Evolutionary conservation across 2,888 invertebrate species (phyloP), one percentile per base, ranked within the genome.

Genomic region (Pediacus dermestoides): DNA sequence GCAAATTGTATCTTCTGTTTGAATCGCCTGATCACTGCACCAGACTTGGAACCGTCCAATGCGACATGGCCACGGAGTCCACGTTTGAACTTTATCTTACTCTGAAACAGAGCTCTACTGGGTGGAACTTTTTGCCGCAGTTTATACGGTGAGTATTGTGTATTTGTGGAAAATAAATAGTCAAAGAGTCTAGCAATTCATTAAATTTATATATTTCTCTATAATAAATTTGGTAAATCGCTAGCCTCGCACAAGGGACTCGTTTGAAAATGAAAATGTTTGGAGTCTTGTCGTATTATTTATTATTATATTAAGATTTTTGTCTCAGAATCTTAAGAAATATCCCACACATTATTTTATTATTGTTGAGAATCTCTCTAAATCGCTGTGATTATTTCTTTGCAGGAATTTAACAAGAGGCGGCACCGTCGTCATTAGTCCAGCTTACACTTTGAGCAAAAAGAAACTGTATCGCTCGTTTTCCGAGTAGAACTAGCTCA

Each of bases 31-130:
- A 73, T 37, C 44, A 48, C 14, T 51, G 50, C 70, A 75, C 84
- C 57, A 76, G 81, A 62, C 76, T 92, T 57, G 87, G 87, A 30
- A 83, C 83, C 60, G 79, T 91, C 69, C 84, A 87, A 69, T 84
- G 87, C 63, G 90, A 92, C 72, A 85, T 86, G 33, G 80, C 79
- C 65, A 88, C 89, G 14, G 85, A 90, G 41, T 85, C 89, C 51
- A 92, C 92, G 43, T 92, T 91, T 68, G 91, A 92, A 72, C 77
- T 92, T 60, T 86, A 86, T 71, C 75, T 92, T 53, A 90, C 88
- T 33, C 74, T 93, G 52, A 86, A 86, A 69, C 89, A 90, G 67
- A 87, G 88, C 66, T 77, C 81, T 42, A 81, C 84, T 54, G 82
- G 86, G 66, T 92, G 91, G 91, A 86, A 85, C 55, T 76, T 86